These are phyloP conservation scores for Lerema accius DNA, from an alignment of 1,140 invertebrate species.

Conservation along the genomic window DNA sequence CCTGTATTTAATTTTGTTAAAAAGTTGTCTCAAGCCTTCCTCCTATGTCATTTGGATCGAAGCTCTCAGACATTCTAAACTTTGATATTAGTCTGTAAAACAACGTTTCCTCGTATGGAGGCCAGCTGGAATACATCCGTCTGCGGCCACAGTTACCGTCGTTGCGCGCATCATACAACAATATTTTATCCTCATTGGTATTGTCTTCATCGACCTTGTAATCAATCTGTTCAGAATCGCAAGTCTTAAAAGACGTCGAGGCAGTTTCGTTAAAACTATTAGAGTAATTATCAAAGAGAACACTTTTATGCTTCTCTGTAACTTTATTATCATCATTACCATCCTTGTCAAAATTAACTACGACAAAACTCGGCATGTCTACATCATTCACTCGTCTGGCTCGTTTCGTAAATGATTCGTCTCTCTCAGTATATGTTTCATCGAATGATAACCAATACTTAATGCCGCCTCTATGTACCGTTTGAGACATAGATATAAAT, in stretches of 20 bases:
- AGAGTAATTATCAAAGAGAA: conserved; percentile 38
- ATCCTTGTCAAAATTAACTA: conserved; percentile 40
- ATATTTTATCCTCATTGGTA: conserved; percentile 30
- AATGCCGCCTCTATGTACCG: conserved; percentile 61
- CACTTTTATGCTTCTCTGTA: conserved; percentile 12
- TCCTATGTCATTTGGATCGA: conserved; percentile 56
- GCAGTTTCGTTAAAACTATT: conserved; percentile 26
- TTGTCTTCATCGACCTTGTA: conserved; percentile 27
- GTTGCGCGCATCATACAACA: conserved; percentile 51
- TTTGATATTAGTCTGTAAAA: conserved; percentile 76
- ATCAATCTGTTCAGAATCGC: conserved; percentile 41
- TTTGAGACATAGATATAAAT: conserved; percentile 72
- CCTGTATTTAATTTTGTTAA: conserved; percentile 6
- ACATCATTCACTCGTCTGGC: conserved; percentile 44
- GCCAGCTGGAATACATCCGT: conserved; percentile 62
- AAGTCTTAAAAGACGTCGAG: conserved; percentile 47
- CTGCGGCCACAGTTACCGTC: conserved; percentile 11
- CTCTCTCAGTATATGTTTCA: conserved; percentile 41
- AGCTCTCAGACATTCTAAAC: conserved; percentile 77
- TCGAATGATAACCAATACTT: conserved; percentile 80
- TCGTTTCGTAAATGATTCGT: conserved; percentile 21
- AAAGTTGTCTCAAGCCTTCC: conserved; percentile 38
- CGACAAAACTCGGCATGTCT: conserved; percentile 59
- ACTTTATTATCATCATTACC: conserved; percentile 6
- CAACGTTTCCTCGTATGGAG: conserved; percentile 78